Conservation (phyloP, 2,113 vertebrate genomes). For the Scopus umbretta region DNA sequence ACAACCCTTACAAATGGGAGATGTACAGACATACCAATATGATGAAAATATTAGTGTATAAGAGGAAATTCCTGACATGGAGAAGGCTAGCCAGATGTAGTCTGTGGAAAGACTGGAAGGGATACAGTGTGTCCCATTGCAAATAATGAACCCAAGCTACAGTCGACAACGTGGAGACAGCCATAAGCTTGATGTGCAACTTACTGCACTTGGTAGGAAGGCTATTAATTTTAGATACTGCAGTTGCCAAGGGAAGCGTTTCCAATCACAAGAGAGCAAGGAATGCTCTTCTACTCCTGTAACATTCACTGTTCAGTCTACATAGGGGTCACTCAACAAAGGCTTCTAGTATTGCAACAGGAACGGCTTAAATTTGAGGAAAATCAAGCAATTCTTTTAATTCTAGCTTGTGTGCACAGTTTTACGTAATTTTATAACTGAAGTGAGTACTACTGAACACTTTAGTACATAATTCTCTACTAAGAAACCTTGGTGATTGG, state of each 20-base stretch:
- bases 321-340: not conserved
- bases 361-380: not conserved
- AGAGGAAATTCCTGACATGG: not conserved
- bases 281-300: not conserved
- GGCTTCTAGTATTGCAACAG: not conserved
- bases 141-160: not conserved
- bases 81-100: not conserved
- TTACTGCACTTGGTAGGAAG: not conserved
- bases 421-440: not conserved
- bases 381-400: not conserved
- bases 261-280: not conserved
- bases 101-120: not conserved
- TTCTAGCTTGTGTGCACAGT: not conserved
- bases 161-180: not conserved
- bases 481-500: not conserved
- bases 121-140: not conserved
- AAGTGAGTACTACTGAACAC: not conserved
- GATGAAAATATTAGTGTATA: not conserved
- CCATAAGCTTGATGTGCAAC: not conserved
- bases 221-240: not conserved
- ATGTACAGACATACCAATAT: not conserved
- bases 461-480: not conserved
- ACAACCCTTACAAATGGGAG: not conserved
- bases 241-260: not conserved
- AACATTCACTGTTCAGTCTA: not conserved